Conservation (phyloP, 2,888 invertebrate species). For the Spatulosminthurus flaviceps region DNA sequence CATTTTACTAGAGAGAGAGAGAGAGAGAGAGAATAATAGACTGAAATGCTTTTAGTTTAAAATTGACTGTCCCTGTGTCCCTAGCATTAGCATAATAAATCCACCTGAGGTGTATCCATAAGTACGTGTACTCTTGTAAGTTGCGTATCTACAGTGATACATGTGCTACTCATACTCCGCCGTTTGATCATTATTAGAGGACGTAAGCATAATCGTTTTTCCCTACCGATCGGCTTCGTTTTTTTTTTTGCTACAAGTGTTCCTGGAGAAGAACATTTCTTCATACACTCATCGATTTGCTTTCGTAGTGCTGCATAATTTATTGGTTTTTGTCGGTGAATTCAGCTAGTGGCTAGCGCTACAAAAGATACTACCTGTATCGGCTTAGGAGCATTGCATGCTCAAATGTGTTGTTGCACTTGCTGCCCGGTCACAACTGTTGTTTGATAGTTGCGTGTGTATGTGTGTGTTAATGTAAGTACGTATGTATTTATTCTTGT, state of each 20-base stretch:
- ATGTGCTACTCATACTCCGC: no score
- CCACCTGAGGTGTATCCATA: no score
- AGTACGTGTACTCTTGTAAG: no score
- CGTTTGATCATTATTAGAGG: not conserved
- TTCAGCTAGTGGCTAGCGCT: not conserved
- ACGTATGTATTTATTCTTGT: not conserved
- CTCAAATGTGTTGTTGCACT: conserved; percentile 11
- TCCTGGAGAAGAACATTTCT: conserved; percentile 36
- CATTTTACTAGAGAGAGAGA: no score
- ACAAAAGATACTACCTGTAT: conserved; percentile 17
- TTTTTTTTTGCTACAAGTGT: conserved; percentile 25
- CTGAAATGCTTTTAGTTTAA: no score
- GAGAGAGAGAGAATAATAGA: no score
- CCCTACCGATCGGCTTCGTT: not conserved
- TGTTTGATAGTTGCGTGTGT: conserved; percentile 18
- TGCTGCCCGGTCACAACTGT: not conserved
- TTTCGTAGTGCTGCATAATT: conserved; percentile 50
- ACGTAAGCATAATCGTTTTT: not conserved
- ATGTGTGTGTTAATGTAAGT: not conserved
- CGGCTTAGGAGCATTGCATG: not conserved
- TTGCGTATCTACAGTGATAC: no score
- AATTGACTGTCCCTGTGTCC: no score
- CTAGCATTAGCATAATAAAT: no score
- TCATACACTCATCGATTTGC: conserved; percentile 51
- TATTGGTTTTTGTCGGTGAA: conserved; percentile 49